These are phyloP conservation scores for Gorsachius magnificus DNA, from an alignment of 2,797 vertebrate species.

Conservation along the genomic window DNA sequence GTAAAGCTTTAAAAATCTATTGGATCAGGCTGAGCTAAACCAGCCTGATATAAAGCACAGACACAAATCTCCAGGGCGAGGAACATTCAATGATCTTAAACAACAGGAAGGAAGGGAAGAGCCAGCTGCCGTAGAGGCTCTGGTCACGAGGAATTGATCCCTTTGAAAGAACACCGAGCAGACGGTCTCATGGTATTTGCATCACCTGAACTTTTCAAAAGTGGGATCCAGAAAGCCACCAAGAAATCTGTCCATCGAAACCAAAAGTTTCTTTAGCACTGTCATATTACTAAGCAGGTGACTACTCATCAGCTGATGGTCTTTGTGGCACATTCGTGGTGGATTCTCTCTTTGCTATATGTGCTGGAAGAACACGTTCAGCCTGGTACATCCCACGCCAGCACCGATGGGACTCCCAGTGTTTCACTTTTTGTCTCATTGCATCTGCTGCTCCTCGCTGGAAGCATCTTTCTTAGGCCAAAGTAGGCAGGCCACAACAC, in stretches of 20 bases:
- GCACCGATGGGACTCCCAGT: neutral
- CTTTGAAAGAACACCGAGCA: neutral
- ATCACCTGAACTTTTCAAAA: neutral
- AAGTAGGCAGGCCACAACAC: neutral
- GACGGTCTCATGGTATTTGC: neutral
- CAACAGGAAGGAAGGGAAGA: neutral
- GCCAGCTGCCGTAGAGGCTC: neutral
- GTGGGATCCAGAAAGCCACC: neutral
- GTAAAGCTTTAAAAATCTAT: neutral
- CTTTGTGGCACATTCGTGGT: neutral
- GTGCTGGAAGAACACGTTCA: neutral
- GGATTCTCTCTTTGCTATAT: neutral
- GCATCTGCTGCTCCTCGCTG: neutral
- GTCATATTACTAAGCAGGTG: neutral
- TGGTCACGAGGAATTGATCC: neutral
- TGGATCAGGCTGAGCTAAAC: neutral
- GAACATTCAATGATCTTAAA: neutral
- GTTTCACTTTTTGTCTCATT: neutral
- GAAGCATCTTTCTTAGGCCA: neutral
- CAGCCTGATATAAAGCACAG: neutral
- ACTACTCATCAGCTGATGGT: neutral
- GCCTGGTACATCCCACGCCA: neutral
- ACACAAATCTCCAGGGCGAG: neutral
- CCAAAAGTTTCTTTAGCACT: neutral
- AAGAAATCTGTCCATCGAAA: neutral